Evolutionary conservation across 2,797 vertebrate species (phyloP), one percentile per base, ranked within the genome.

Genomic region (Spinibarbus caldwelli): DNA sequence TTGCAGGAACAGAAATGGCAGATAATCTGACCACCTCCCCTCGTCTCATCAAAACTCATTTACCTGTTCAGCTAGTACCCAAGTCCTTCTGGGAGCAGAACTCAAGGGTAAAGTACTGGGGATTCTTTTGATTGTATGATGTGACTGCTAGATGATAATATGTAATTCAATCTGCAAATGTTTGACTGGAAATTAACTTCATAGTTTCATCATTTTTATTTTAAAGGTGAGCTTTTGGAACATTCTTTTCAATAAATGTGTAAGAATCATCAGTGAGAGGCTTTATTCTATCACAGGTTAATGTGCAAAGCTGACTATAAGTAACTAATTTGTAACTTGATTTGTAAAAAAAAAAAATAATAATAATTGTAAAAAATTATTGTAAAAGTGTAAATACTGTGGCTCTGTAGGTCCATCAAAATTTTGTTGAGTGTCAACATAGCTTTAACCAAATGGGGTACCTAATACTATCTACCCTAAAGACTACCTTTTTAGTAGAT

Each of bases 11-110:
- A 67, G 92, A 93, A 9, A 2, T 85, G 68, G 91, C 87, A 26
- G 92, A 95, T 72, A 49, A 84, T 0, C 90, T 95, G 36, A n/a
- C 87, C 19, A 93, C 94, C 2, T 90, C 88, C 83, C 95, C 94
- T 77, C 92, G 93, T 71, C 90, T 95, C 82, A 95, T 95, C 83
- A 95, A 95, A 90, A 93, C 93, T 77, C 95, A 95, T 85, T 90
- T 95, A 1, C 94, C 95, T 3, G 90, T 94, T 70, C 94, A 95
- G 88, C 82, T 95, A 41, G 23, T 95, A 11, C 95, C 94, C 14
- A 93, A 92, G 57, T 94, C 94, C 4, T 95, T 95, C 89, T 95
- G 92, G 94, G 94, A 95, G 80, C 88, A 94, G 64, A 92, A 90
- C 86, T 83, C 93, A 90, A 91, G 87, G 83, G 84, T 84, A 86